Base-by-base conservation (phyloP, 2,888 invertebrate genomes). In the Yponomeuta sedellus region DNA sequence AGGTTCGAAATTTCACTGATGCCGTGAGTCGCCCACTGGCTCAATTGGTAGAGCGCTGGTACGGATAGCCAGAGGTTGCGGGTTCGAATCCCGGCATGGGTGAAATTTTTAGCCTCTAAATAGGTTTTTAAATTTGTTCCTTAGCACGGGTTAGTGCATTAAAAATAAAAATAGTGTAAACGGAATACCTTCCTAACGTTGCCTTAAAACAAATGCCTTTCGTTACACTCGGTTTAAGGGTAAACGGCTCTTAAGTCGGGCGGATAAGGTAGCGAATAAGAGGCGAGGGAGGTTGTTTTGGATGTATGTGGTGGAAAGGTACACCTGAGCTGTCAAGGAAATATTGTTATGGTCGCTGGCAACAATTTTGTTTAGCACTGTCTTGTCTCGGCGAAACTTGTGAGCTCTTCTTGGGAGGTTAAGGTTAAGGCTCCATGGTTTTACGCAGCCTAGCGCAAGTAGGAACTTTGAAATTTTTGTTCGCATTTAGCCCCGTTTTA, bases 281-380 rank as follows among this genome's bases (percentile, higher is more conserved):
- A 0, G 12, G 44, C 16, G 3, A 16, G 16, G 44, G 8, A 52
- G 44, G 44, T 5, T 52, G 5, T 52, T 52, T 52, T 4, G 44
- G 44, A 52, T 52, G 16, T 52, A 52, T 52, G 44, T 52, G 12
- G 44, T 52, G 44, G 12, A 52, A 52, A 52, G 44, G 44, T 16
- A 59, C 62, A 62, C 62, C 62, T 62, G 62, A 28, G 62, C 19
- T 62, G 62, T 62, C 34, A 62, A 62, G 39, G 62, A 62, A 39
- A 62, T 62, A 62, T 62, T 62, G 62, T 62, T 62, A 62, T 62
- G 62, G 28, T 39, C n/a, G 61, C 62, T 62, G 34, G 19, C 62
- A 62, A 39, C 62, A 62, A 62, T 62, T 39, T 62, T 62, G 62
- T 62, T 62, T 62, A 62, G 34, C 62, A 59, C 59, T 20, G 44